Evolutionary conservation across 2,888 invertebrate species (phyloP).

Genomic region (Diloba caeruleocephala): DNA sequence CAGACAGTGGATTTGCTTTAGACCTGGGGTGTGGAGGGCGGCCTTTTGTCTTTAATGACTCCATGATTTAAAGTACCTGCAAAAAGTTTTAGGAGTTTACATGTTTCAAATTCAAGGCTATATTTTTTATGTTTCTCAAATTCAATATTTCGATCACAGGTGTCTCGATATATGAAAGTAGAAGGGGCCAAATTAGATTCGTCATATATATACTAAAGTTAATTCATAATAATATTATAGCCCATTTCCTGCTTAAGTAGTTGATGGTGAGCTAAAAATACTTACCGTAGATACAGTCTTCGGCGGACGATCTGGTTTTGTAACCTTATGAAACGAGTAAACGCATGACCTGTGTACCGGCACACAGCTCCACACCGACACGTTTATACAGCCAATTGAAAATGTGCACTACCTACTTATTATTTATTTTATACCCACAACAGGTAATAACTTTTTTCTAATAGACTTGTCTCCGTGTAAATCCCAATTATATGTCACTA

Average conservation of each 20-base stretch:
- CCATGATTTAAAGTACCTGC: constrained; percentile 74
- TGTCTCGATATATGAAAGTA: not conserved
- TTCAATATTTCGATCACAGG: not conserved
- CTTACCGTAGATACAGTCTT: constrained; percentile 52
- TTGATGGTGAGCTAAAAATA: constrained; percentile 47
- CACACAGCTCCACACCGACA: constrained; percentile 33
- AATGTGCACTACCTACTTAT: constrained; percentile 43
- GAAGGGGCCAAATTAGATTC: not conserved
- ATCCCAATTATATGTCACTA: constrained; percentile 40
- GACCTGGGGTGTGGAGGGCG: constrained; percentile 91
- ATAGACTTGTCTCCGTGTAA: constrained; percentile 16
- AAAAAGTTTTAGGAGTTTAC: constrained; percentile 10
- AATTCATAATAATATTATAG: not conserved
- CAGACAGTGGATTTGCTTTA: constrained; percentile 90
- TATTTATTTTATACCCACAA: constrained; percentile 43
- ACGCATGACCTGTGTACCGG: constrained; percentile 48
- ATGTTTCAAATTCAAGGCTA: constrained; percentile 8
- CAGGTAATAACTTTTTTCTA: constrained; percentile 38
- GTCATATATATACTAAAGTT: not conserved
- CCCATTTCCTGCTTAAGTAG: constrained; percentile 4
- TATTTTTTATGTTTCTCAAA: constrained; percentile 6
- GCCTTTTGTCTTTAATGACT: constrained; percentile 86
- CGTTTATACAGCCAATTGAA: constrained; percentile 25
- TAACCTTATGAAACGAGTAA: constrained; percentile 38
- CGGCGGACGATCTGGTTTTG: constrained; percentile 36